Evolutionary conservation across 2,888 invertebrate species (phyloP).

Genomic region (Pseudococcus viburni): DNA sequence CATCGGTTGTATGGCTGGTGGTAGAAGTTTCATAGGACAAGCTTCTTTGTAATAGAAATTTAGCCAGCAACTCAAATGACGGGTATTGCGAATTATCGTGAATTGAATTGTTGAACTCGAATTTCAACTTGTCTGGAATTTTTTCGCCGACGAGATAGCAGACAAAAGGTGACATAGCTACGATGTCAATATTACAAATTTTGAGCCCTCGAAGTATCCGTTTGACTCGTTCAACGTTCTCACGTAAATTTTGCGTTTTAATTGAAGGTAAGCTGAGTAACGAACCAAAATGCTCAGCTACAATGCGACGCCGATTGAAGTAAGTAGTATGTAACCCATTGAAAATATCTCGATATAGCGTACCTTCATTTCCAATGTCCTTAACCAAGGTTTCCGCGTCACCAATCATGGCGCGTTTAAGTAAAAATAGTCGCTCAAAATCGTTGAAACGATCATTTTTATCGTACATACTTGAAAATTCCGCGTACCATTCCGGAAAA

Average conservation of each 20-base stretch:
- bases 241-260: background rate
- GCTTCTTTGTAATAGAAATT: constrained; percentile 22
- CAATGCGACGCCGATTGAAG: constrained; percentile 6
- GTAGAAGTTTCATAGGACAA: background rate
- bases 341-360: background rate
- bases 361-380: background rate
- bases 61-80: background rate
- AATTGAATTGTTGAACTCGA: constrained; percentile 39
- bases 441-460: constrained; percentile 3
- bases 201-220: constrained; percentile 13
- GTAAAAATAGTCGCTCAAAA: constrained; percentile 10
- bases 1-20: no score
- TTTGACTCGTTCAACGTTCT: constrained; percentile 7
- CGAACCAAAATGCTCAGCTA: constrained; percentile 17
- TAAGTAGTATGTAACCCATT: background rate
- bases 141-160: constrained; percentile 1
- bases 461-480: background rate
- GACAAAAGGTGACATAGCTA: constrained; percentile 24
- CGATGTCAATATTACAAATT: constrained; percentile 14
- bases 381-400: constrained; percentile 7
- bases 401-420: constrained; percentile 34
- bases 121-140: constrained; percentile 27
- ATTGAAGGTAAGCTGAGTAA: background rate
- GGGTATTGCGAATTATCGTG: constrained; percentile 42
- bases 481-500: background rate